phyloP scores from a whole-genome alignment of 2,888 invertebrate genomes.

The Netelia melanura region DNA sequence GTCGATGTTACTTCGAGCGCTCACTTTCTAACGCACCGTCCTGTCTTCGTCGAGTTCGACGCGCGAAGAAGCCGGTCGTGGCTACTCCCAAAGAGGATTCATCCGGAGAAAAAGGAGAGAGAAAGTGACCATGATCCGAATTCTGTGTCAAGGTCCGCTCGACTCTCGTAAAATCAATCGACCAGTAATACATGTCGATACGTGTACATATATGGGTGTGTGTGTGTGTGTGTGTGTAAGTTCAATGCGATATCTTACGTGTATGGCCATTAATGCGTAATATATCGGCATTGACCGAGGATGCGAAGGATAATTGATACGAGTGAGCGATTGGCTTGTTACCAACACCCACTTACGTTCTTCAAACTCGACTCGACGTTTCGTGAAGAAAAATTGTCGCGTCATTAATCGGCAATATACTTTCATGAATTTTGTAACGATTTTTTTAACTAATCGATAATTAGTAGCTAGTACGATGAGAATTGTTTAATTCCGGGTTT shows the following conservation, averaged over 20 bases:
- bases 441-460: too few species aligned
- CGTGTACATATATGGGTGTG: conserved; percentile 3
- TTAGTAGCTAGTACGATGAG: neutral
- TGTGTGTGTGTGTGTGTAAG: neutral
- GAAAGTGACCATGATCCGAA: conserved; percentile 78
- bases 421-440: too few species aligned
- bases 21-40: conserved; percentile 73
- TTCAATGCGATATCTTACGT: neutral
- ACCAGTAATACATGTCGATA: neutral
- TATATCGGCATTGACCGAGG: conserved; percentile 38
- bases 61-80: conserved; percentile 15
- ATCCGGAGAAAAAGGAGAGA: conserved; percentile 69
- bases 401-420: too few species aligned
- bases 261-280: conserved; percentile 35
- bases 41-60: conserved; percentile 1
- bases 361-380: too few species aligned
- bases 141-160: conserved; percentile 79
- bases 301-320: neutral
- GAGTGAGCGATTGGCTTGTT: too few species aligned
- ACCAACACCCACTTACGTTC: too few species aligned
- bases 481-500: neutral
- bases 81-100: conserved; percentile 43
- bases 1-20: conserved; percentile 23
- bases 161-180: conserved; percentile 64
- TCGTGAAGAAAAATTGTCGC: too few species aligned